Evolutionary conservation across 2,113 vertebrate species (phyloP), one percentile per base, ranked within the genome.

Genomic region (Neopipo cinnamomea): DNA sequence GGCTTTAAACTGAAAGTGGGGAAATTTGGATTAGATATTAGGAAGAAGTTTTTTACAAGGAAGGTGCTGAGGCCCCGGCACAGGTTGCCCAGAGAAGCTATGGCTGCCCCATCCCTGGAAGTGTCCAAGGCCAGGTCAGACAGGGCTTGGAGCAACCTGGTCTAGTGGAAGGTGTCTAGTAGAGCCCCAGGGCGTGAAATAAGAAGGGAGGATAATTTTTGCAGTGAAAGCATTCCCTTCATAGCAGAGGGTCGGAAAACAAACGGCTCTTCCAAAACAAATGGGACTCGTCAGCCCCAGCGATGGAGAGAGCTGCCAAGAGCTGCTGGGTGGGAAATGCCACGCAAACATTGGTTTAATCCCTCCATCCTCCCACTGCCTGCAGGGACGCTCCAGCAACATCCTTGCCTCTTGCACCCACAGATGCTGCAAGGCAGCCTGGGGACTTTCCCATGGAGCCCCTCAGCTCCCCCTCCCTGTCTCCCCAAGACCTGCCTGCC

Each of bases 301-400:
- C 5, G 2, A 42, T 0, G 30, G 37, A 75, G 74, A 88, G 55
- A 83, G 53, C 85, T 96, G 94, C 95, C 89, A 88, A 83, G 89
- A 95, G 85, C 75, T 93, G 78, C 90, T 63, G 90, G 49, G 81
- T 91, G 78, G 86, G 79, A 95, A 96, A 94, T 90, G 91, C 94
- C 93, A 84, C 0, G 8, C 91, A 91, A 94, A 95, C 63, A 90
- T 93, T 93, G 77, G 46, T 82, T 96, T 96, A 94, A 95, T 85
- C 59, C 75, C 67, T 80, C 68, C 4, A 5, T 70, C 81, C 81
- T 94, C 85, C 71, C 0, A 0, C 75, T 6, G 14, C n/a, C 50
- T 89, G 49, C 47, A 62, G 77, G 23, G 85, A 85, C 82, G 91
- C 25, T 95, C 25, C 9, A 42, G 58, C 78, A 85, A 16, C 21